Base-by-base conservation (phyloP, 2,797 vertebrate species). In the Adelosebastes latens region DNA sequence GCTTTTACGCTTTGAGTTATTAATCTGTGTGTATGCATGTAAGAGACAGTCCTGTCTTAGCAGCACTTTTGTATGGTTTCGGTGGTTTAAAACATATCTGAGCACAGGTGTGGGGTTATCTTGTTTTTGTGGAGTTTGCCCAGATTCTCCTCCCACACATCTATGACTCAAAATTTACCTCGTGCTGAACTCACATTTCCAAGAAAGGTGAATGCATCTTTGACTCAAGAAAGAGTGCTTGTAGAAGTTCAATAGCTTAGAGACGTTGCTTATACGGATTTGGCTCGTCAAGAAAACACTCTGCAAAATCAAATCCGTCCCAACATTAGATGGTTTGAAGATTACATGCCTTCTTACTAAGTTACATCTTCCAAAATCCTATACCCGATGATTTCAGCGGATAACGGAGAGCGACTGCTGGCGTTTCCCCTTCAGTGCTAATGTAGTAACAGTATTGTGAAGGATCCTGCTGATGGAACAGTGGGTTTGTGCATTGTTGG, bases 291-390 rank as follows among this genome's bases (percentile, higher is more conserved):
- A 49, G 55, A 42, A 65, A 83, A 75, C 22, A 49, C 65, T 81
- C 36, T 70, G 14, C 11, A 53, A 14, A 66, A 68, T 34, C 55
- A 73, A 49, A 75, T 79, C 53, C 4, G 18, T 16, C 22, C 64
- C 52, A 34, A 6, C 61, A 72, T 82, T 67, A 52, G 64, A 74
- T 32, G 56, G 31, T 77, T 80, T 63, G 39, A 77, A 71, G 85
- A 89, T 90, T 87, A 85, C 80, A 75, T 80, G 64, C 18, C 52
- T 72, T 85, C 62, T 81, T 78, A 83, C 22, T 49, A 59, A 80
- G 24, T 72, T 73, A 64, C 63, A 79, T 70, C 74, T 70, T 64
- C 34, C 59, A 85, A 89, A 88, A 89, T 86, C 75, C 49, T 52
- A 24, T 29, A 68, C 24, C 13, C 5, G 6, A 12, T 20, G 31